Evolutionary conservation across 2,797 vertebrate genomes (phyloP), one percentile per base, ranked within the genome.

Genomic region (Dryobates pubescens): DNA sequence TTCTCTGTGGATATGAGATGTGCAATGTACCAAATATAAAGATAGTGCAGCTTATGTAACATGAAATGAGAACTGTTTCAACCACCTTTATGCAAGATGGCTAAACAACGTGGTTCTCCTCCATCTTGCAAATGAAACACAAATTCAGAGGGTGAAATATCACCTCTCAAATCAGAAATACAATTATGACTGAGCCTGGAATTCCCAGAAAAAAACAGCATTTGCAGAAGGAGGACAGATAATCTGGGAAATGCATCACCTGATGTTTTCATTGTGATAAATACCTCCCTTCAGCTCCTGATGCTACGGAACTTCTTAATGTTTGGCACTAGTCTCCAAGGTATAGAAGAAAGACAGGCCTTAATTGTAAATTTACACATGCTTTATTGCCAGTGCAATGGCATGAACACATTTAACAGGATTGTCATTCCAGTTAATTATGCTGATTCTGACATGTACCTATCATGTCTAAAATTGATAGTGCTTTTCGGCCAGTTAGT

Each of bases 331-430:
- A 79, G 82, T 96, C 95, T 97, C 95, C 57, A 47, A 89, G 92
- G 96, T 90, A 92, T 49, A 95, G 84, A 83, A 93, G 95, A 97
- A 96, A 97, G 92, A 96, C 90, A 91, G 88, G 77, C 58, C 88
- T 96, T 97, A 97, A 98, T 95, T 97, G 96, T 95, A 95, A 94
- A 96, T 96, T 95, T 96, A 88, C 92, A 86, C 94, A 93, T 96
- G 95, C 91, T 97, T 97, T 97, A 97, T 96, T 97, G 92, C 95
- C 29, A 2, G 86, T 92, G 94, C 92, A 94, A 92, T 89, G 79
- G 89, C 95, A 96, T 78, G 93, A 95, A 89, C 96, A 89, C 88
- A 96, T 97, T 96, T 95, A 97, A 92, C 94, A 94, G 85, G 83
- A 91, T 45, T 97, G 94, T 97, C 96, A 93, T 94, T 89, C 91